These are phyloP conservation scores for Athrips mouffetella DNA, from an alignment of 2,888 invertebrate species.

Conservation along the genomic window DNA sequence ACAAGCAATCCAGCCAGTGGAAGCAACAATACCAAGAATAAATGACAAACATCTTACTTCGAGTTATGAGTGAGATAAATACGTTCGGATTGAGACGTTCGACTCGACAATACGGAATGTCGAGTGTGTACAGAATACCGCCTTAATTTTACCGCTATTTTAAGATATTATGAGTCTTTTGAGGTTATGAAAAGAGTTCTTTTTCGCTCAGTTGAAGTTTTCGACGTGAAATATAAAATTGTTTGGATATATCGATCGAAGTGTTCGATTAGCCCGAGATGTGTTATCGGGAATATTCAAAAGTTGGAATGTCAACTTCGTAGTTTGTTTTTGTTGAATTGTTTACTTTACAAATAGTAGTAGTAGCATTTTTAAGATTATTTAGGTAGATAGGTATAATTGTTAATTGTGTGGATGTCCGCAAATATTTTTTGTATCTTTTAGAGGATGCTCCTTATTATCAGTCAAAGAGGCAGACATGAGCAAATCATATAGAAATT, in stretches of 20 bases:
- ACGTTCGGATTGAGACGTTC: constrained; percentile 64
- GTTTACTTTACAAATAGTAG: constrained; percentile 7
- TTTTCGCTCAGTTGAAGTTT: constrained; percentile 22
- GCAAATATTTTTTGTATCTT: too few relatives aligned
- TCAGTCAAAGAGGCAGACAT: too few relatives aligned
- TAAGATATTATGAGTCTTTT: not conserved
- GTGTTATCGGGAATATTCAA: constrained; percentile 60
- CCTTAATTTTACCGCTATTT: not conserved
- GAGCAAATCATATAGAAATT: too few relatives aligned
- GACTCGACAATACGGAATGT: constrained; percentile 56
- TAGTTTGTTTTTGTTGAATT: constrained; percentile 32
- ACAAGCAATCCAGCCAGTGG: too few relatives aligned
- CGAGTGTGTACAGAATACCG: constrained; percentile 33
- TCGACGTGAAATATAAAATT: constrained; percentile 22
- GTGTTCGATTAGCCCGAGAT: constrained; percentile 60
- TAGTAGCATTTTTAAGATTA: not conserved
- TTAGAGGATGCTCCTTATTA: too few relatives aligned
- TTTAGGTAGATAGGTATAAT: too few relatives aligned
- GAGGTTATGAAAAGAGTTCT: constrained; percentile 14
- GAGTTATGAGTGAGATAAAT: constrained; percentile 54
- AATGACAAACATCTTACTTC: constrained; percentile 29
- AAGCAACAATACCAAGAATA: constrained; percentile 7
- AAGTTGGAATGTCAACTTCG: constrained; percentile 50
- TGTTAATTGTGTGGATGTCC: too few relatives aligned
- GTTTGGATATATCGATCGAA: constrained; percentile 42